Conservation (phyloP, 1,140 invertebrate species). For the Diabrotica virgifera region DNA sequence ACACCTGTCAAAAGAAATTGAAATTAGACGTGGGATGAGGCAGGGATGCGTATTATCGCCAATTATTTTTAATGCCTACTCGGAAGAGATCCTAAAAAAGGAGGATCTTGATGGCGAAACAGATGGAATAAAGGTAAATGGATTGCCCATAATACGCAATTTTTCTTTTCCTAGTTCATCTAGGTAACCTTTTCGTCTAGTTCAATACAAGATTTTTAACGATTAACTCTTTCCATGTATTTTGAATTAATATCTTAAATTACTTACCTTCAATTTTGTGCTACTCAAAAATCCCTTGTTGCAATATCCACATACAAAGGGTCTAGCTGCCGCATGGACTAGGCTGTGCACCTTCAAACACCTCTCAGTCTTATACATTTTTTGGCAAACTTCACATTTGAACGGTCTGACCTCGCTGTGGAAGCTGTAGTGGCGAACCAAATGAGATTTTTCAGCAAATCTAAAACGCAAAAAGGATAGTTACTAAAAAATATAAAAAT, state of each 20-base stretch:
- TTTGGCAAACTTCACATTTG: constrained; percentile 42
- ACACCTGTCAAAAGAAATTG: no score
- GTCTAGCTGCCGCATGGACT: constrained; percentile 55
- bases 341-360: constrained; percentile 59
- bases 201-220: neutral
- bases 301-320: constrained; percentile 48
- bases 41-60: no score
- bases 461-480: neutral
- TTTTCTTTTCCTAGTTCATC: no score
- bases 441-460: constrained; percentile 53
- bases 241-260: neutral
- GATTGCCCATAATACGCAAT: no score
- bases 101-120: no score
- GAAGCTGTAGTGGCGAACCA: constrained; percentile 56
- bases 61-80: no score
- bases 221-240: no score
- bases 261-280: constrained; percentile 41
- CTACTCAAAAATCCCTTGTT: constrained; percentile 66
- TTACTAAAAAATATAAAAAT: no score
- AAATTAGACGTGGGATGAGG: no score
- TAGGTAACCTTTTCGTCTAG: neutral
- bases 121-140: no score
- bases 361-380: constrained; percentile 38
- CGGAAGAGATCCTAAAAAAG: no score
- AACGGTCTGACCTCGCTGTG: constrained; percentile 43